Evolutionary conservation across 1,140 invertebrate species (phyloP).

Genomic region (Macrobrachium nipponense): DNA sequence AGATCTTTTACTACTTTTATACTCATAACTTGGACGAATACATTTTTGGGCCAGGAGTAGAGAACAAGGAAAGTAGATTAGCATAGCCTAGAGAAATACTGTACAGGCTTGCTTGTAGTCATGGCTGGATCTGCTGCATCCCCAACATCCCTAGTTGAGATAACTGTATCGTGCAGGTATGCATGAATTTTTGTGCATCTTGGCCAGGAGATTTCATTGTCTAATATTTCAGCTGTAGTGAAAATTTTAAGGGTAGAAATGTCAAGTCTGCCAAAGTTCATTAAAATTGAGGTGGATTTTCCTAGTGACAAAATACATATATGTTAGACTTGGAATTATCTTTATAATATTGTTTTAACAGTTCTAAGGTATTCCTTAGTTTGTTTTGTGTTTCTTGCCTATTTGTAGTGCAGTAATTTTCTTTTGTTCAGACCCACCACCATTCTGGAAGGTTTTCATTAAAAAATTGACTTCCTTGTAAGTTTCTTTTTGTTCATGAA

Average conservation of each 20-base stretch:
- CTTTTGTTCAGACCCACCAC: too few relatives aligned
- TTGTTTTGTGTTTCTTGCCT: too few relatives aligned
- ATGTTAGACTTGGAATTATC: too few relatives aligned
- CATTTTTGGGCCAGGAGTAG: not conserved
- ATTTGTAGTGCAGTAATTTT: too few relatives aligned
- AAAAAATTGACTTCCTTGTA: too few relatives aligned
- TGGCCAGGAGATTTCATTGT: not conserved
- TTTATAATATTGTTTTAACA: too few relatives aligned
- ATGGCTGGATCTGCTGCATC: conserved; percentile 38
- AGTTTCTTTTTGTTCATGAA: too few relatives aligned
- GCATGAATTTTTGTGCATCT: not conserved
- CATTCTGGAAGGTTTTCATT: too few relatives aligned
- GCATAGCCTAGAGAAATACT: not conserved
- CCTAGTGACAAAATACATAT: too few relatives aligned
- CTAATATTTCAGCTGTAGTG: not conserved
- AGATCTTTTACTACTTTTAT: conserved; percentile 6
- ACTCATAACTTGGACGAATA: not conserved
- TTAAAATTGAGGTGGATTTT: too few relatives aligned
- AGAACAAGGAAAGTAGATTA: not conserved
- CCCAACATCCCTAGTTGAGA: conserved; percentile 46
- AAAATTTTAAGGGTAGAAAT: not conserved
- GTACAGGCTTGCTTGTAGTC: not conserved
- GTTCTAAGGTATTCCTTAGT: too few relatives aligned
- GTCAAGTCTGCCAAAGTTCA: not conserved
- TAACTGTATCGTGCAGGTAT: conserved; percentile 60